Percentiles rank a stretch among this genome's conserved stretches.
phyloP scores from a whole-genome alignment of 2,888 invertebrate species.

The Drosophila infuscata region DNA sequence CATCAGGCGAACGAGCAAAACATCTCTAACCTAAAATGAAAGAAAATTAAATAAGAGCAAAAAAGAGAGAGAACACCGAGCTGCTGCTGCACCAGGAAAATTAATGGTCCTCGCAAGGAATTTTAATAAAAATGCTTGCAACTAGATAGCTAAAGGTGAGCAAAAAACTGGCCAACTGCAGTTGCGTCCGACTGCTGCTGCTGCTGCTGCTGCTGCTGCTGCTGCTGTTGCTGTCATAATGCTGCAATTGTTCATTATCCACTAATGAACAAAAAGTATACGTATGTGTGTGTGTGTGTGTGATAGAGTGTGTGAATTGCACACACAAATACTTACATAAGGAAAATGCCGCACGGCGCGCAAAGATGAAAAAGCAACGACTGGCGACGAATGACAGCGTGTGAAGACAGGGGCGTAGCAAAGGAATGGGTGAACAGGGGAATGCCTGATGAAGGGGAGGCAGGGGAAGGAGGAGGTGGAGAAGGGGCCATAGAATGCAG shows the following conservation, averaged over 20 bases:
- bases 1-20: constrained; percentile 28
- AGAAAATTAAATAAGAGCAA: constrained; percentile 11
- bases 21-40: constrained; percentile 28
- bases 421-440: neutral
- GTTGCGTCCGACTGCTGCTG: constrained; percentile 35
- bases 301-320: constrained; percentile 55
- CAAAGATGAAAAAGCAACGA: constrained; percentile 66
- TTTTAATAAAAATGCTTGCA: constrained; percentile 80
- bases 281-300: constrained; percentile 18
- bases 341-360: constrained; percentile 73
- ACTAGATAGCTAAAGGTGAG: constrained; percentile 75
- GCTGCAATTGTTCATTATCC: constrained; percentile 83
- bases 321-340: constrained; percentile 76
- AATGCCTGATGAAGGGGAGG: neutral
- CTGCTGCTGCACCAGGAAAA: constrained; percentile 67
- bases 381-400: constrained; percentile 65
- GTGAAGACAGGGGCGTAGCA: constrained; percentile 24
- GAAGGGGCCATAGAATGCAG: constrained; percentile 39
- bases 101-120: constrained; percentile 78
- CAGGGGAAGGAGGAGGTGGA: neutral
- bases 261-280: constrained; percentile 83
- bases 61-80: constrained; percentile 7
- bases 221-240: constrained; percentile 74
- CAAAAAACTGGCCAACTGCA: constrained; percentile 72
- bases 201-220: constrained; percentile 16